A percentile compares a stretch with the other conserved stretches of the same genome.
These are phyloP conservation scores for Oscheius onirici DNA, from an alignment of 2,888 invertebrate species.

Conservation along the genomic window DNA sequence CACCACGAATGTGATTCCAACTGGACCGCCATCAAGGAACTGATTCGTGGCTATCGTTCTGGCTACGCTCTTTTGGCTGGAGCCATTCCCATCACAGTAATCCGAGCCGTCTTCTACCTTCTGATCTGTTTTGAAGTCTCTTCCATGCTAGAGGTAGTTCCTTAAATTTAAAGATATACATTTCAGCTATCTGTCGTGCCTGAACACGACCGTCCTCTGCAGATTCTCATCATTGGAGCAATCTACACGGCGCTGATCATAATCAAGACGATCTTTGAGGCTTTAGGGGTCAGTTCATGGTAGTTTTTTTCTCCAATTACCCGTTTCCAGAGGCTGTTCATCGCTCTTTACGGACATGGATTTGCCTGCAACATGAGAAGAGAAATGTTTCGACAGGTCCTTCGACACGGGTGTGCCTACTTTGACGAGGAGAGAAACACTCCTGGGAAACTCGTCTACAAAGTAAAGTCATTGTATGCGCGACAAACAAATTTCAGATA, in stretches of 20 bases:
- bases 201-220: constrained; percentile 48
- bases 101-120: constrained; percentile 65
- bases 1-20: constrained; percentile 42
- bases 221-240: constrained; percentile 62
- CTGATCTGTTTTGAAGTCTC: constrained; percentile 69
- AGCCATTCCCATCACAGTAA: constrained; percentile 64
- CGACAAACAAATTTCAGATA: constrained; percentile 45
- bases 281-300: constrained; percentile 62
- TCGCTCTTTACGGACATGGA: constrained; percentile 67
- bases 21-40: constrained; percentile 37
- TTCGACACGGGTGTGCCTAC: constrained; percentile 67
- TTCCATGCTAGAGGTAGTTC: constrained; percentile 67
- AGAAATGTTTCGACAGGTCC: constrained; percentile 66
- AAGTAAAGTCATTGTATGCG: not conserved
- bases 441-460: constrained; percentile 53
- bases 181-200: constrained; percentile 61
- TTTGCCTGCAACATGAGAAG: constrained; percentile 62
- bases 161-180: not conserved
- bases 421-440: constrained; percentile 68
- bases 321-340: constrained; percentile 59
- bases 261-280: constrained; percentile 69
- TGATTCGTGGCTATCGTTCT: constrained; percentile 55
- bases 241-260: constrained; percentile 67
- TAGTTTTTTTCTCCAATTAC: not conserved
- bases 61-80: constrained; percentile 50